Conservation (phyloP, 1,140 invertebrate species). For the Micrasema longulum region DNA sequence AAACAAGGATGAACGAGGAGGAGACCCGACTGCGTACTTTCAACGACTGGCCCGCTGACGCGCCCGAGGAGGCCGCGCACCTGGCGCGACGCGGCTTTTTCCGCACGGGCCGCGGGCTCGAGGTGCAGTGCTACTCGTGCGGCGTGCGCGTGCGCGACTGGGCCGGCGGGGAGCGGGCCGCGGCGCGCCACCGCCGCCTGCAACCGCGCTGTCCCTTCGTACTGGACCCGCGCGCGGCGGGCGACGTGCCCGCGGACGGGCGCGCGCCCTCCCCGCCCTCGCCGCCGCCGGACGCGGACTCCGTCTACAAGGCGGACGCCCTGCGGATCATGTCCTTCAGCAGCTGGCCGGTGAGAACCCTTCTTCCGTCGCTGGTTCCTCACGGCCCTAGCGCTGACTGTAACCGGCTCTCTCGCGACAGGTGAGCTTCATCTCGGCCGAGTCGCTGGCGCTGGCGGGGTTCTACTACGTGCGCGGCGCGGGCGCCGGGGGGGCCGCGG, state of each 20-base stretch:
- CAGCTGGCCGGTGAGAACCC: conserved; percentile 72
- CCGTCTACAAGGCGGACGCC: conserved; percentile 66
- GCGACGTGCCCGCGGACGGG: conserved; percentile 70
- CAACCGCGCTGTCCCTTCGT: conserved; percentile 82
- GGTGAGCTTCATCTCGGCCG: conserved; percentile 71
- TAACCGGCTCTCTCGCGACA: conserved; percentile 56
- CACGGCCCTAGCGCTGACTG: no score
- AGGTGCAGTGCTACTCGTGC: conserved; percentile 78
- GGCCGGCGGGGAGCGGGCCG: conserved; percentile 81
- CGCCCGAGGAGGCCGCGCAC: conserved; percentile 71
- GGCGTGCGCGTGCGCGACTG: conserved; percentile 77
- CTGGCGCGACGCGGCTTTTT: conserved; percentile 88
- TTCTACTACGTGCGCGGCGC: conserved; percentile 87
- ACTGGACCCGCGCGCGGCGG: conserved; percentile 70
- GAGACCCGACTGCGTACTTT: conserved; percentile 77
- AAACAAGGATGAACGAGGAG: conserved; percentile 78
- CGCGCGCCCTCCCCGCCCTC: no score
- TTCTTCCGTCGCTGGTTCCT: no score
- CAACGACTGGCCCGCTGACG: conserved; percentile 76
- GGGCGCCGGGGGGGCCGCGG: conserved; percentile 64
- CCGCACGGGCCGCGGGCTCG: conserved; percentile 74
- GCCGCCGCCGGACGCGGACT: conserved; percentile 53
- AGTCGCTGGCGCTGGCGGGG: conserved; percentile 82
- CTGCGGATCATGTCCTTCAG: conserved; percentile 71
- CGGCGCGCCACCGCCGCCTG: conserved; percentile 72